These are phyloP conservation scores for Gopherus evgoodei DNA, from an alignment of 2,113 vertebrate genomes.

Conservation along the genomic window DNA sequence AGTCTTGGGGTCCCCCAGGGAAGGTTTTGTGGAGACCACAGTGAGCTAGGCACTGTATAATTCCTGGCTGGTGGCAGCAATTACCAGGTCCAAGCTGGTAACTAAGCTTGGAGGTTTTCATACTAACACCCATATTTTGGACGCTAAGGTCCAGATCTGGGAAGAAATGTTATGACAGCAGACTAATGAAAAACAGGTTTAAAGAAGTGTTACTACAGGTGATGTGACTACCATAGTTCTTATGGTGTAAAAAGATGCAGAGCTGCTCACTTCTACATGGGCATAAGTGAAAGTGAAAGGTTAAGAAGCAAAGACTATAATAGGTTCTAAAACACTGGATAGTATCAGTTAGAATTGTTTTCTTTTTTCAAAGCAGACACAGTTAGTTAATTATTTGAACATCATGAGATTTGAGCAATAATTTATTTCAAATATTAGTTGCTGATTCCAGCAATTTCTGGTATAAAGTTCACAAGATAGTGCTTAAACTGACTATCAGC, in stretches of 20 bases:
- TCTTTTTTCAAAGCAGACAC: background rate
- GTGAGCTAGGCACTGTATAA: too few relatives aligned
- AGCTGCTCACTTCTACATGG: background rate
- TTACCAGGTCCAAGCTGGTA: too few relatives aligned
- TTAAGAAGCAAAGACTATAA: background rate
- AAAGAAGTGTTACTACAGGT: background rate
- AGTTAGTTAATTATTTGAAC: background rate
- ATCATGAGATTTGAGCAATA: background rate
- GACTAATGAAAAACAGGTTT: background rate
- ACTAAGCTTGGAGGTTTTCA: too few relatives aligned
- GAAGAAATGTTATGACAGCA: too few relatives aligned
- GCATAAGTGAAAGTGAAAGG: background rate
- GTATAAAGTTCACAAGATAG: background rate
- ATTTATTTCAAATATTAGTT: background rate
- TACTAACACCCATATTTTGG: too few relatives aligned
- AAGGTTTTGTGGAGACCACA: too few relatives aligned
- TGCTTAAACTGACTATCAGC: background rate
- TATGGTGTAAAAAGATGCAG: background rate
- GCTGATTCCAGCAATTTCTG: background rate
- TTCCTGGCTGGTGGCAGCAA: too few relatives aligned
- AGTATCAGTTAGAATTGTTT: background rate
- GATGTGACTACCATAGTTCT: fast-evolving
- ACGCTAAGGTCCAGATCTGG: too few relatives aligned
- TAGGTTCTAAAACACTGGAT: background rate
- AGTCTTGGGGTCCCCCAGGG: too few relatives aligned